Base-by-base conservation (phyloP, 2,113 vertebrate genomes). In the Panurus biarmicus region DNA sequence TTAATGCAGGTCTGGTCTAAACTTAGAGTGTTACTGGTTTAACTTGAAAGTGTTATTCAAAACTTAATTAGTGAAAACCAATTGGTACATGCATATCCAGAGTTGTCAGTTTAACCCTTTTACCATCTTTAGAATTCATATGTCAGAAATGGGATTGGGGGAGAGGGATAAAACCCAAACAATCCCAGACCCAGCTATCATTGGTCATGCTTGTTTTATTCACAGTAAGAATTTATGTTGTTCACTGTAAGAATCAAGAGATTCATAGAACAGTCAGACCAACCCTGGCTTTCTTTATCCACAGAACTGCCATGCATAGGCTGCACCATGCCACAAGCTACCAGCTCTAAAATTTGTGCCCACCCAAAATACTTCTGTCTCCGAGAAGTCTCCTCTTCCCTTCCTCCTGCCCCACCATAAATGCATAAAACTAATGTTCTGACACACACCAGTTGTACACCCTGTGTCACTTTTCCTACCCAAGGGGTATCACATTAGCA, bases 251-350 rank as follows among this genome's bases (percentile, higher is more conserved):
- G 28, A 88, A 57, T 33, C 35, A 33, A 35, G 44, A 9, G 29
- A 72, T 79, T 81, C 42, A 28, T 11, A 14, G 7, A 74, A n/a
- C 16, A 51, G 26, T 31, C 58, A 61, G 58, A 61, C 17, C 5
- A 29, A 48, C 11, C 6, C 33, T 47, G 25, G 3, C 22, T 90
- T 51, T 67, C 9, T 9, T 35, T 56, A 78, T 13, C 8, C 61
- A 51, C 20, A 60, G 35, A 70, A 62, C 33, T 64, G 14, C 38
- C 70, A 94, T 60, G 57, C 33, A 71, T 23, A 91, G 26, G 31
- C 10, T 12, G 16, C 0, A 0, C 2, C 38, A 57, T 1, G 1
- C 50, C 60, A 14, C 26, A 64, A 64, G 14, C 28, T 21, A 21
- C 33, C 26, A 61, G 24, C n/a, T 61, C 22, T 38, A 26, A 38